Evolutionary conservation across 2,113 vertebrate species (phyloP).

Genomic region (Panurus biarmicus): DNA sequence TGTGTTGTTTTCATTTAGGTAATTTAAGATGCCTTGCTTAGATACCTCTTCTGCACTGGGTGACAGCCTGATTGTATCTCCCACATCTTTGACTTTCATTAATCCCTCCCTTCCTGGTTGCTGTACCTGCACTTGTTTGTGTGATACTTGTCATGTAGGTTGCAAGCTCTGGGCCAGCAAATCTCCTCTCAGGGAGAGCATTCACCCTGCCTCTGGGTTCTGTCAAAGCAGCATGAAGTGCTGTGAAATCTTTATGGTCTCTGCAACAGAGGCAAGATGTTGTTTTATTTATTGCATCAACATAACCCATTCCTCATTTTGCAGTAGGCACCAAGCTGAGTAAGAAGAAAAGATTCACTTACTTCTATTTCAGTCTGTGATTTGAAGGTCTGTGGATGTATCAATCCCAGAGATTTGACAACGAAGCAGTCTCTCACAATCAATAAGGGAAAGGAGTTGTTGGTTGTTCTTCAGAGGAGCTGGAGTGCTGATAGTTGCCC

Average conservation of each 20-base stretch:
- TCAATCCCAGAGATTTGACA: neutral
- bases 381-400: neutral
- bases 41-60: neutral
- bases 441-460: neutral
- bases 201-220: neutral
- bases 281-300: neutral
- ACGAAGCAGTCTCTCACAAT: neutral
- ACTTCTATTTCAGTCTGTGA: neutral
- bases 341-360: neutral
- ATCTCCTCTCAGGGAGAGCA: neutral
- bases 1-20: conserved; percentile 19
- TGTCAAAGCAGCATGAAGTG: neutral
- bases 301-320: neutral
- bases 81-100: conserved; percentile 5
- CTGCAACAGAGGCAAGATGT: neutral
- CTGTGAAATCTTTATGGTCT: neutral
- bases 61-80: conserved; percentile 39
- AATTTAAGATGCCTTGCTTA: conserved; percentile 25
- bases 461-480: neutral
- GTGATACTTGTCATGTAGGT: neutral
- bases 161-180: neutral
- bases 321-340: neutral
- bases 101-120: conserved; percentile 57
- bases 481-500: neutral
- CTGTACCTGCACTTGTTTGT: neutral